A percentile compares a stretch with the other conserved stretches of the same genome.
phyloP scores from a whole-genome alignment of 2,113 vertebrate species.

The Thermophis baileyi region DNA sequence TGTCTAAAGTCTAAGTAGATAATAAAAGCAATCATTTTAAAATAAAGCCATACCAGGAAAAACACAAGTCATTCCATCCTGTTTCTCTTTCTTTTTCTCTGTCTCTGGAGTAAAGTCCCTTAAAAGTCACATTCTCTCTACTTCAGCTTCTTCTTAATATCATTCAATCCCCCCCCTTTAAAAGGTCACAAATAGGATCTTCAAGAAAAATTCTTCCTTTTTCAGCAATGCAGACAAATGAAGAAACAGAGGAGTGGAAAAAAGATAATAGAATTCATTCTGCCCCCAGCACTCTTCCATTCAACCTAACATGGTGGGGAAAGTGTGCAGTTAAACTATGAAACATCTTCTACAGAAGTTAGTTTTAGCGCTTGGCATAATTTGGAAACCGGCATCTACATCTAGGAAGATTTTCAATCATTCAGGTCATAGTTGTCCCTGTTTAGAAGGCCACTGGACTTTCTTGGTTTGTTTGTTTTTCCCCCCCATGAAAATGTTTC shows the following conservation, averaged over 20 bases:
- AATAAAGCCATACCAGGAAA: not conserved
- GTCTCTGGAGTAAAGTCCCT: not conserved
- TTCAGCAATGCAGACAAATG: not conserved
- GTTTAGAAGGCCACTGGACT: not conserved
- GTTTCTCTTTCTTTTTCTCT: not conserved
- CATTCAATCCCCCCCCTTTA: not conserved
- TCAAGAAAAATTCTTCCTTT: constrained; percentile 1
- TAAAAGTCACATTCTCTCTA: not conserved
- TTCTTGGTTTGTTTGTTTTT: not conserved
- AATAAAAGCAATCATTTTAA: not conserved
- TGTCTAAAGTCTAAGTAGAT: not conserved
- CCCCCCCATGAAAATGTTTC: not conserved
- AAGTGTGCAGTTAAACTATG: not conserved
- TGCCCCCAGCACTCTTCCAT: not conserved
- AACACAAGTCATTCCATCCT: not conserved
- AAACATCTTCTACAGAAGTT: not conserved
- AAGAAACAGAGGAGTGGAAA: not conserved
- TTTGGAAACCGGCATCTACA: not conserved
- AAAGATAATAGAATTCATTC: not conserved
- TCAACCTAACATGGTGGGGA: not conserved
- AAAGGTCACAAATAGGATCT: constrained; percentile 19
- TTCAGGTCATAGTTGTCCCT: not conserved
- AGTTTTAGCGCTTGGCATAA: not conserved
- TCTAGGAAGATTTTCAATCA: not conserved
- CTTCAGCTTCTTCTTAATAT: not conserved